Evolutionary conservation across 2,113 vertebrate species (phyloP), one percentile per base, ranked within the genome.

Genomic region (human (Homo sapiens)): DNA sequence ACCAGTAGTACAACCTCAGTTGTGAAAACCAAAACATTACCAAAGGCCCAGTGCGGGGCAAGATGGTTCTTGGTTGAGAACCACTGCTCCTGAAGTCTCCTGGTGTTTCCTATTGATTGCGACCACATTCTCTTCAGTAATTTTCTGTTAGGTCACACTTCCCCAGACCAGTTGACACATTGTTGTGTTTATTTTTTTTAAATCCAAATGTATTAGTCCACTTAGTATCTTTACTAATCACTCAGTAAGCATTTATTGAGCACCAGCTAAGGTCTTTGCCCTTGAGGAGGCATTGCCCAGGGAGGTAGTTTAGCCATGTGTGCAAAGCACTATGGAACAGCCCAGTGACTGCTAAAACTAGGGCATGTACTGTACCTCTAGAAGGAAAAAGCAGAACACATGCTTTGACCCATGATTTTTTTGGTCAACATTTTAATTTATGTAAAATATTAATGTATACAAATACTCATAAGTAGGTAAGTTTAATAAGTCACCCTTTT

Each of bases 401-500:
- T 32, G 25, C 78, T 85, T 86, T 89, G 68, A 59, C 6, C 12
- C 12, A 61, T 4, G 20, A 66, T 84, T 25, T 55, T 59, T 43
- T 82, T 90, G 14, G 7, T 70, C 5, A 22, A 68, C 25, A 73
- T 32, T 86, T 80, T n/a, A 79, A 84, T 61, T 93, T 94, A 22
- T 89, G 10, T 82, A 76, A 97, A 91, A 83, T 90, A 73, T 50
- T 78, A 96, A 78, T 55, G 5, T 57, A 52, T 79, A 48, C 38
- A 87, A 87, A 87, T 93, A 81, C 55, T 38, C 57, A 5, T 86
- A 94, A 85, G 32, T 78, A 78, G 66, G 40, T 78, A 87, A 61
- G 6, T 72, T 96, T 84, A 72, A 87, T 76, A 64, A 94, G 68
- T 90, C 82, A 89, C 25, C 17, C 8, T 84, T 83, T 68, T n/a